Evolutionary conservation across 2,888 invertebrate species (phyloP), one percentile per base, ranked within the genome.

Genomic region (Drosophila paramelanica): DNA sequence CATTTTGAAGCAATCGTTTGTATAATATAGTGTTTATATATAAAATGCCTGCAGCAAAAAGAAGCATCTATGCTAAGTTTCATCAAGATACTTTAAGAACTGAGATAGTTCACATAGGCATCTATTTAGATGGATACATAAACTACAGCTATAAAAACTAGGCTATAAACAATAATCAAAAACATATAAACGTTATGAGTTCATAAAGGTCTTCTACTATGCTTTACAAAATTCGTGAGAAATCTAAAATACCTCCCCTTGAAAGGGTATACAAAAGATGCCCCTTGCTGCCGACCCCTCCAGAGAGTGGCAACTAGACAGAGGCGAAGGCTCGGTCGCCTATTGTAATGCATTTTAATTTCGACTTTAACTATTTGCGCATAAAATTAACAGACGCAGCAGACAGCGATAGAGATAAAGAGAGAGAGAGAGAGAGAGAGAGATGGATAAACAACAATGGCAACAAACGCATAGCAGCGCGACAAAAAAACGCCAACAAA

Each of bases 291-390:
- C 25, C 25, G 6, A 1, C 39, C 4, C 5, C 27, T 3, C 10
- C 17, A 39, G 17, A 14, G 42, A 13, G 38, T 13, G 8, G 33
- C 4, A 14, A 36, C 11, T 33, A 66, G 59, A 67, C 38, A 49
- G 55, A 14, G 11, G 23, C 57, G 65, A 58, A 59, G 60, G 55
- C 51, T 53, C 49, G 47, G 59, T 65, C 60, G 67, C 49, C 73
- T 56, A 77, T 51, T 80, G 81, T 67, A 76, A 53, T 83, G 77
- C 70, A 87, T 80, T 83, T 83, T 65, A 77, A 77, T 68, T 79
- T 62, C 56, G 72, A 70, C 62, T 85, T 79, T 67, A 81, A 73
- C 79, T 77, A 77, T 81, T 82, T 75, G 85, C 69, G 82, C 82
- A 81, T 81, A 75, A 64, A 75, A 80, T 80, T 77, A 77, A 51